Evolutionary conservation across 2,113 vertebrate genomes (phyloP).

Genomic region (Plecturocebus donacophilus): DNA sequence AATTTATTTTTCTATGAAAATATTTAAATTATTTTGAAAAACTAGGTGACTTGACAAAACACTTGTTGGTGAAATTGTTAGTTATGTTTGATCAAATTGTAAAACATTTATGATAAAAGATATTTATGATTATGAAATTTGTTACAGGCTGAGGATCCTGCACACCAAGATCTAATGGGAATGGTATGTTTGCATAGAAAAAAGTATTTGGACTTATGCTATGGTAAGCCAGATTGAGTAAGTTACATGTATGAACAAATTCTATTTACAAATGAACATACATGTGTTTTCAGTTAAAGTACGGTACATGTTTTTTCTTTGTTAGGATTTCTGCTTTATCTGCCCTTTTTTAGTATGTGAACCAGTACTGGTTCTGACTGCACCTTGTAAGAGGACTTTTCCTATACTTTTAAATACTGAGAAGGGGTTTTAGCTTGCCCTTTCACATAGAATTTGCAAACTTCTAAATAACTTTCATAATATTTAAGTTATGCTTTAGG

Average conservation of each 20-base stretch:
- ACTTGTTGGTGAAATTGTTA: background rate
- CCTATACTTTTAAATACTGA: background rate
- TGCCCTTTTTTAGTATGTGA: background rate
- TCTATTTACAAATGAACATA: background rate
- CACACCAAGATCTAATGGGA: slow-evolving; percentile 64
- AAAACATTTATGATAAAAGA: background rate
- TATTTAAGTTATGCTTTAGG: background rate
- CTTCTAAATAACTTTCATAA: background rate
- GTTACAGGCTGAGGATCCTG: slow-evolving; percentile 68
- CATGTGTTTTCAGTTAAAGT: background rate
- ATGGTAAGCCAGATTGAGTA: slow-evolving; percentile 55
- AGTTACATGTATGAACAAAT: background rate
- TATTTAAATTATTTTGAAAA: background rate
- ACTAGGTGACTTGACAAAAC: background rate
- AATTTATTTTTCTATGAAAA: background rate
- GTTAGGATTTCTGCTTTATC: background rate
- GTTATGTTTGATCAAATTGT: background rate
- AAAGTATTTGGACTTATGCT: slow-evolving; percentile 59
- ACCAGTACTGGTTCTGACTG: background rate
- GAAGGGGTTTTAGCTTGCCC: background rate
- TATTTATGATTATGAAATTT: background rate
- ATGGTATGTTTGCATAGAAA: slow-evolving; percentile 55
- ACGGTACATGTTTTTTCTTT: background rate
- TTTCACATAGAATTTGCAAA: background rate
- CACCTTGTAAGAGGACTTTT: background rate